These are phyloP conservation scores for Ptychochromis oligacanthus DNA, from an alignment of 2,113 vertebrate species.

Conservation along the genomic window DNA sequence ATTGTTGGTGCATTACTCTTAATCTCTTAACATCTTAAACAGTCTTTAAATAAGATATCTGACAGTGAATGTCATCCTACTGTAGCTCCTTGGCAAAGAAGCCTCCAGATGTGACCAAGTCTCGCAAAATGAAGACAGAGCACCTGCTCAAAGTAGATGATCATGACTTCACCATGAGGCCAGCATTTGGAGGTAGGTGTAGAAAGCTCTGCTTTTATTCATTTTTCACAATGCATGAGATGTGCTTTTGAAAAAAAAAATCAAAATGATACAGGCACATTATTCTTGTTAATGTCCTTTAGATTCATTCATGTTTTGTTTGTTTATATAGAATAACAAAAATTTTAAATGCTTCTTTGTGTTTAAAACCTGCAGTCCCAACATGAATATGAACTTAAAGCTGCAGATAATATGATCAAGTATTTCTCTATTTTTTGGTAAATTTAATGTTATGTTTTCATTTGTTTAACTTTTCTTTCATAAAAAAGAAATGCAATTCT, in stretches of 20 bases:
- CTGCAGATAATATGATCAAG: too few relatives aligned
- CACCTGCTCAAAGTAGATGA: conserved; percentile 90
- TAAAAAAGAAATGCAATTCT: too few relatives aligned
- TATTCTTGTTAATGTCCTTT: too few relatives aligned
- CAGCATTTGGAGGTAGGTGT: conserved; percentile 90
- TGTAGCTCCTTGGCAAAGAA: conserved; percentile 86
- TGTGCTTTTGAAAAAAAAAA: not conserved
- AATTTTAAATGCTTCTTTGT: too few relatives aligned
- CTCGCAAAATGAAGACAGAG: conserved; percentile 83
- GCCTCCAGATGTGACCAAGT: conserved; percentile 89
- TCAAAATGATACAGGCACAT: too few relatives aligned
- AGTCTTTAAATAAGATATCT: not conserved
- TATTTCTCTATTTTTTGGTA: too few relatives aligned
- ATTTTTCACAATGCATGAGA: not conserved
- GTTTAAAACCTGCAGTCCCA: too few relatives aligned
- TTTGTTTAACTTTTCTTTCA: too few relatives aligned
- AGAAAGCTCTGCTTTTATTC: not conserved
- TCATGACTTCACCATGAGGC: conserved; percentile 96
- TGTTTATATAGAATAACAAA: too few relatives aligned
- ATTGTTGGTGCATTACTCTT: not conserved
- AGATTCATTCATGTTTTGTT: too few relatives aligned
- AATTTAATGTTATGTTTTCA: too few relatives aligned
- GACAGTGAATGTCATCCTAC: conserved; percentile 19
- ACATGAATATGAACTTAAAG: too few relatives aligned
- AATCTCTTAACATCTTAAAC: not conserved